phyloP scores from a whole-genome alignment of 2,797 vertebrate genomes.

The Pitangus sulphuratus region DNA sequence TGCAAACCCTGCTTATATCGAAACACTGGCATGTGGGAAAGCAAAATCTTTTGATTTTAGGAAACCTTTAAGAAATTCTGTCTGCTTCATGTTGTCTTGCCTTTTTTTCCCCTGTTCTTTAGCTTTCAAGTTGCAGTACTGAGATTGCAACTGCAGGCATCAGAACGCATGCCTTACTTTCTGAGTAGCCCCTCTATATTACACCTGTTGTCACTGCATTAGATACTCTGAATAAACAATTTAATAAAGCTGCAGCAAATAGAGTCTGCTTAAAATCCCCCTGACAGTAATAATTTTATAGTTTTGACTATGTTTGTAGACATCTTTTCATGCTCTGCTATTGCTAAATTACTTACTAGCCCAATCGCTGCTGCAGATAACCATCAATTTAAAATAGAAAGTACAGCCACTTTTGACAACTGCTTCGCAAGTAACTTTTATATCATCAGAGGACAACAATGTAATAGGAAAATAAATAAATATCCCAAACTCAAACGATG shows the following conservation, averaged over 20 bases:
- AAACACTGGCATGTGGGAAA: background rate
- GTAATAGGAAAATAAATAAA: background rate
- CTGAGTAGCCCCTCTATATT: background rate
- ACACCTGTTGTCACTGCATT: background rate
- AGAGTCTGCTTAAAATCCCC: background rate
- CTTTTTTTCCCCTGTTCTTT: background rate
- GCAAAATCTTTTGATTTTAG: background rate
- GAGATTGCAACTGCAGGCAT: background rate
- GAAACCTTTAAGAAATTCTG: background rate
- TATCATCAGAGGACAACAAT: background rate
- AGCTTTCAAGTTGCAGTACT: background rate
- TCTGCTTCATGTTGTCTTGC: background rate
- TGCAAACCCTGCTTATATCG: background rate
- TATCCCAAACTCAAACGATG: background rate
- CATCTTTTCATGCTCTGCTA: background rate
- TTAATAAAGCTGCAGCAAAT: background rate
- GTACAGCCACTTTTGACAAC: background rate
- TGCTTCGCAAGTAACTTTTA: background rate
- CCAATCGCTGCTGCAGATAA: background rate
- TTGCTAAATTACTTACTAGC: background rate
- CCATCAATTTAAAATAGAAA: background rate
- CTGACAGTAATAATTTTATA: background rate
- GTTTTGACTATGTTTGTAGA: background rate
- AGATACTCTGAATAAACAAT: background rate
- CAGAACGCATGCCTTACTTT: background rate